phyloP scores from a whole-genome alignment of 2,113 vertebrate genomes.

The Podarcis muralis region DNA sequence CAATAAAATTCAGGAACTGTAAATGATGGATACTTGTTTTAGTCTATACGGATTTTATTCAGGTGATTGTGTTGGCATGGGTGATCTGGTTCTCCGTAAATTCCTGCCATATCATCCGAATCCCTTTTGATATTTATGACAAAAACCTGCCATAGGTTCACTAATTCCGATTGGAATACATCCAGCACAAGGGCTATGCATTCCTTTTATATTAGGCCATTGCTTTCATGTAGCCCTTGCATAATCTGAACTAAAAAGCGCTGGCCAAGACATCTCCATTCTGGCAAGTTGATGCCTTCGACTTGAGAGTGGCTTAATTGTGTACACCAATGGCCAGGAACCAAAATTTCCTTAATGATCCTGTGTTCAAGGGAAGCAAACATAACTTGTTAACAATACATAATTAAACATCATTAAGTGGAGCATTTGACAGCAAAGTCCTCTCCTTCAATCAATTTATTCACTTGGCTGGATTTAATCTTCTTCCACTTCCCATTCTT shows the following conservation, averaged over 20 bases:
- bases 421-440: slow-evolving; percentile 27
- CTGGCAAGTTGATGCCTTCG: neutral
- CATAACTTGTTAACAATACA: slow-evolving; percentile 35
- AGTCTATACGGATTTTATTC: neutral
- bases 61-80: neutral
- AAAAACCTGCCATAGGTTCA: neutral
- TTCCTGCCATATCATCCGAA: neutral
- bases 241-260: neutral
- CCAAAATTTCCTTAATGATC: slow-evolving; percentile 28
- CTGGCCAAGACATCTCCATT: neutral
- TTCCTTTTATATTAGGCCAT: neutral
- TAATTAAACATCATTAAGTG: slow-evolving; percentile 40
- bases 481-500: slow-evolving; percentile 34
- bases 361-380: slow-evolving; percentile 25
- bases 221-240: neutral
- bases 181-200: neutral
- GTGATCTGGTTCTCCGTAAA: neutral
- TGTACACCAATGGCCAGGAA: neutral
- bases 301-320: slow-evolving; percentile 5
- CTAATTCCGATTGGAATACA: neutral
- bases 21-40: slow-evolving; percentile 5
- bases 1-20: neutral
- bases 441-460: slow-evolving; percentile 36
- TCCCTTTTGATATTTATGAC: neutral
- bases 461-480: slow-evolving; percentile 45